Percentiles rank a stretch among this genome's conserved stretches.
Conservation (phyloP, 2,888 invertebrate genomes). For the Chrysotoxum bicinctum region DNA sequence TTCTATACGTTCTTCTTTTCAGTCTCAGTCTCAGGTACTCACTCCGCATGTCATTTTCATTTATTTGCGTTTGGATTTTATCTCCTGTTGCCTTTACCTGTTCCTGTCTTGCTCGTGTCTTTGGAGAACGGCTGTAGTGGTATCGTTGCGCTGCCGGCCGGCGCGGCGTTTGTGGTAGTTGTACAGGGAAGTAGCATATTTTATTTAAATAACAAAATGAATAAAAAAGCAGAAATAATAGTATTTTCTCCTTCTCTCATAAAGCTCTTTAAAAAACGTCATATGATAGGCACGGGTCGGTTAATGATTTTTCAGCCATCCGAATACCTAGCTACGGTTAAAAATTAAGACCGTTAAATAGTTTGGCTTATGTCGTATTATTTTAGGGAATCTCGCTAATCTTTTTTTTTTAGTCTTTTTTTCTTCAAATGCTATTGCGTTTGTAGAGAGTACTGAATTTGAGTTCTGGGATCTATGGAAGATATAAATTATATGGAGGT, state of each 20-base stretch:
- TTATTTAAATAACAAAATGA: neutral
- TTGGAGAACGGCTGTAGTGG: neutral
- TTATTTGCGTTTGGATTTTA: too few species aligned
- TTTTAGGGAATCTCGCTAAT: neutral
- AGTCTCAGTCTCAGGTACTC: neutral
- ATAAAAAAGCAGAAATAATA: neutral
- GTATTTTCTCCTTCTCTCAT: neutral
- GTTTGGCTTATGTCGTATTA: neutral
- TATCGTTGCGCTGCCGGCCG: neutral
- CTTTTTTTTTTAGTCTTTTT: neutral
- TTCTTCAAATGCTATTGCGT: neutral
- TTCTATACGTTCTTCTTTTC: neutral
- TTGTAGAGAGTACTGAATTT: neutral
- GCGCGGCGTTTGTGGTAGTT: neutral
- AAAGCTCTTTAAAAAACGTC: neutral
- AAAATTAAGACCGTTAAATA: neutral
- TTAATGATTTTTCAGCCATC: neutral
- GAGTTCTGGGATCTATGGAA: neutral
- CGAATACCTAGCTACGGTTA: neutral
- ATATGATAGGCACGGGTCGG: neutral
- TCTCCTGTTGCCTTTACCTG: neutral
- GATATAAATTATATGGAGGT: too few species aligned
- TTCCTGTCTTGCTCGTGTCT: neutral
- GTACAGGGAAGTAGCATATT: neutral
- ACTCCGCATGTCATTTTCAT: constrained; percentile 39